These are phyloP conservation scores for Phalacrocorax pelagicus DNA, from an alignment of 2,113 vertebrate genomes.

Conservation along the genomic window DNA sequence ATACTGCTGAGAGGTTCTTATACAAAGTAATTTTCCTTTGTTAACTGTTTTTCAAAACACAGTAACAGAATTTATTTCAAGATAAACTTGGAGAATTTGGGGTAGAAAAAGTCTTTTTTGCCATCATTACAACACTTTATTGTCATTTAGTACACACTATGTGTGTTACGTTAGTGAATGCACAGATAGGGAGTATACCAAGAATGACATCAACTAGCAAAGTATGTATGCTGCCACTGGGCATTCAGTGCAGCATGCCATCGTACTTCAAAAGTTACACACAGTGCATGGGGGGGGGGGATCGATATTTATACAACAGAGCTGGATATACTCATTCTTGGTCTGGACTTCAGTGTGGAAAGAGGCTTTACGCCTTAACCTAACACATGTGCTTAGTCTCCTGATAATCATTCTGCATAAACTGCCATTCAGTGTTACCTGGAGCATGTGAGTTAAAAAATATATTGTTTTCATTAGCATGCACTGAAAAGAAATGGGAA, in stretches of 20 bases:
- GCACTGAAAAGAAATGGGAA: background rate
- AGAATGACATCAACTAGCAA: background rate
- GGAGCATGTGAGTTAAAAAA: background rate
- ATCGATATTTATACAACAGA: background rate
- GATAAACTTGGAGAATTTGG: background rate
- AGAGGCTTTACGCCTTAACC: background rate
- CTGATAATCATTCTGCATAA: background rate
- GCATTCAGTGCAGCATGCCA: background rate
- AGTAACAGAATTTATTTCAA: background rate
- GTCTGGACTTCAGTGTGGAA: background rate
- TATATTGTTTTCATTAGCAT: background rate
- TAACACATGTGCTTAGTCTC: background rate
- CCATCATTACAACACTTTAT: background rate
- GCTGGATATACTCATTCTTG: background rate
- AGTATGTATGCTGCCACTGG: background rate
- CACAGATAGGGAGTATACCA: background rate
- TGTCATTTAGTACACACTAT: background rate
- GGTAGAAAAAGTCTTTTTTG: background rate
- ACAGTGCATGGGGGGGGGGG: too few relatives aligned
- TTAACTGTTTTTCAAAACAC: background rate
- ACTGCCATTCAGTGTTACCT: background rate
- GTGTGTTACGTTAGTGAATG: background rate
- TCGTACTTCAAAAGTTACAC: background rate
- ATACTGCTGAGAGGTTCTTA: background rate
- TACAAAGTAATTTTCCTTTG: background rate